These are phyloP conservation scores for Daptonema setosum DNA, from an alignment of 2,888 invertebrate species.

Conservation along the genomic window DNA sequence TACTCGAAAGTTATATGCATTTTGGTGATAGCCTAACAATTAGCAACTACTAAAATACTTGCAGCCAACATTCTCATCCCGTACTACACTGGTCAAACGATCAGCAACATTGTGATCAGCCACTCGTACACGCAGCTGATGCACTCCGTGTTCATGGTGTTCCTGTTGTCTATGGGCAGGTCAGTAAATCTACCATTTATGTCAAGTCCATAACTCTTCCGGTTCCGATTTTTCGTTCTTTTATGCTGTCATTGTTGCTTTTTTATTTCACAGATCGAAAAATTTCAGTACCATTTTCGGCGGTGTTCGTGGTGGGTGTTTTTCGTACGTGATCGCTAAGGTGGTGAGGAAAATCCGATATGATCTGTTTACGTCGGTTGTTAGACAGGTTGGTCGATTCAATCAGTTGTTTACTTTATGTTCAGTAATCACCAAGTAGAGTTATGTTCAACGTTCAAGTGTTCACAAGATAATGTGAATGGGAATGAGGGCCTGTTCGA, in stretches of 20 bases:
- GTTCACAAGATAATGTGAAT: no score
- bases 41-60: neutral
- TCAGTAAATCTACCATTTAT: neutral
- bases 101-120: slow-evolving; percentile 14
- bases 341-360: slow-evolving; percentile 24
- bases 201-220: neutral
- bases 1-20: no score
- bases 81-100: neutral
- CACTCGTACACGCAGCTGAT: slow-evolving; percentile 7
- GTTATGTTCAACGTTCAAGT: no score
- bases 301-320: slow-evolving; percentile 27
- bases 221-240: neutral
- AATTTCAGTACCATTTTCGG: slow-evolving; percentile 23
- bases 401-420: no score
- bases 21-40: no score
- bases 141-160: neutral
- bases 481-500: no score
- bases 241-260: neutral
- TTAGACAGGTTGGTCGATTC: slow-evolving; percentile 29
- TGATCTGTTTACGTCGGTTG: slow-evolving; percentile 23
- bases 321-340: slow-evolving; percentile 24
- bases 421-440: no score
- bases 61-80: neutral
- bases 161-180: neutral
- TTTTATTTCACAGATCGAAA: neutral